Evolutionary conservation across 37 sponge, comb jelly and placozoan genomes (phyloP), one percentile per base, ranked within the genome.

Genomic region (Eunapius fragilis): DNA sequence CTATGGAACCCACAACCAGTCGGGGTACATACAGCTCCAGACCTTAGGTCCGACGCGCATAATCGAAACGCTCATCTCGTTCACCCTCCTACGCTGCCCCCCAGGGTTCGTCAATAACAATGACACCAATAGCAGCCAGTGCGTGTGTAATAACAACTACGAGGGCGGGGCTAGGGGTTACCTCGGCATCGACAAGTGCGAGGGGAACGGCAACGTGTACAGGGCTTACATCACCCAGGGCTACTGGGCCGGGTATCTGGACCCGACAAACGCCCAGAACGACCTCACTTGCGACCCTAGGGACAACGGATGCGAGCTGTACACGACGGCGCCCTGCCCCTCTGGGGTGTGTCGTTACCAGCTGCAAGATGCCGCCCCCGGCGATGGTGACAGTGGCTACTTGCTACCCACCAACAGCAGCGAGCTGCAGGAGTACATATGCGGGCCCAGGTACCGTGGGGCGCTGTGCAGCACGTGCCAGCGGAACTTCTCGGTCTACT

Each of bases 181-280:
- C 41, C 6, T 41, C 41, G 41, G 41, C 6, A 41, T 41, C 6
- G 41, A 41, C 41, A 41, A 41, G 41, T 41, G 41, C 6, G 41
- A 41, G 6, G 41, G 89, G 22, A 32, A 83, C 37, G 67, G 37
- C 6, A 38, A 32, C n/a, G 45, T 5, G 13, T 69, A 31, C 47
- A 25, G 68, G 70, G 89, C 71, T 2, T 13, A 72, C 36, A 25
- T 88, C 35, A 35, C 34, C 31, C 37, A 41, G 34, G 89, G 89
- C 72, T 88, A 79, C 76, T 88, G 89, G 89, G 89, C 83, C 41
- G 89, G 89, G 2, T 88, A 77, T 74, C 30, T 74, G 3, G 36
- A 28, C 14, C 25, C 25, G 67, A 69, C 6, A n/a, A n/a, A 6
- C 6, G 41, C 6, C 6, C 6, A 41, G 41, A 6, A 41, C 6